Percentiles rank a stretch among this genome's conserved stretches.
Evolutionary conservation across 1,140 invertebrate species (phyloP).

Genomic region (Bradynema listronoti): DNA sequence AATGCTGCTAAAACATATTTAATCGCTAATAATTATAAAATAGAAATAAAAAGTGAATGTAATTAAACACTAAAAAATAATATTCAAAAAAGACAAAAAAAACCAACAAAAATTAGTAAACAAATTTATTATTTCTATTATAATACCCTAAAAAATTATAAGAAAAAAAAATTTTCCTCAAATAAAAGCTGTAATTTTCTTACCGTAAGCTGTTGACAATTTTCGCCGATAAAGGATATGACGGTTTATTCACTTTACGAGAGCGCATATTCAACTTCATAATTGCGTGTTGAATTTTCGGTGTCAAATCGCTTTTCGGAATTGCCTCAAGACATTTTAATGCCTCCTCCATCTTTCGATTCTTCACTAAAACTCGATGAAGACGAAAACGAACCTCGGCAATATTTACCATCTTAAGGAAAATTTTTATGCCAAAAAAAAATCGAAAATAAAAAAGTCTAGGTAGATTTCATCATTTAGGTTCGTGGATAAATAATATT

Average conservation of each 20-base stretch:
- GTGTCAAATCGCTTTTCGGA: not conserved
- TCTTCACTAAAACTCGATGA: not conserved
- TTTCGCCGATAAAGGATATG: not conserved
- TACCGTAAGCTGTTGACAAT: conserved; percentile 9
- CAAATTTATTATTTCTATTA: too few relatives aligned
- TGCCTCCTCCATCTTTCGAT: conserved; percentile 7
- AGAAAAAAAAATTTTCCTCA: too few relatives aligned
- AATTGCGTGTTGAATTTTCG: conserved; percentile 3
- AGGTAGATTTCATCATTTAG: too few relatives aligned
- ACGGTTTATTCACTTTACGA: conserved; percentile 4
- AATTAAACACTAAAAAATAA: too few relatives aligned
- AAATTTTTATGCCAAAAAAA: not conserved
- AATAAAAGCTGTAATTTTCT: too few relatives aligned
- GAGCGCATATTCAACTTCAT: conserved; percentile 4
- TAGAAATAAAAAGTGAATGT: not conserved
- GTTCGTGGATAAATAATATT: too few relatives aligned
- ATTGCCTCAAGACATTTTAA: conserved; percentile 4
- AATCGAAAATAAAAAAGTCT: too few relatives aligned
- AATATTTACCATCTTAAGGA: conserved; percentile 8
- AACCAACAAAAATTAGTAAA: too few relatives aligned
- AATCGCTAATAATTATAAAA: not conserved
- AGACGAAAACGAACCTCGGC: conserved; percentile 1
- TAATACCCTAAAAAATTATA: too few relatives aligned
- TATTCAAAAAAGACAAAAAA: too few relatives aligned
- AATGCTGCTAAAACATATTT: conserved; percentile 4